Percentiles rank a stretch among this genome's conserved stretches.
Evolutionary conservation across 23 tunicate species (phyloP).

Genomic region (Halocynthia roretzi): DNA sequence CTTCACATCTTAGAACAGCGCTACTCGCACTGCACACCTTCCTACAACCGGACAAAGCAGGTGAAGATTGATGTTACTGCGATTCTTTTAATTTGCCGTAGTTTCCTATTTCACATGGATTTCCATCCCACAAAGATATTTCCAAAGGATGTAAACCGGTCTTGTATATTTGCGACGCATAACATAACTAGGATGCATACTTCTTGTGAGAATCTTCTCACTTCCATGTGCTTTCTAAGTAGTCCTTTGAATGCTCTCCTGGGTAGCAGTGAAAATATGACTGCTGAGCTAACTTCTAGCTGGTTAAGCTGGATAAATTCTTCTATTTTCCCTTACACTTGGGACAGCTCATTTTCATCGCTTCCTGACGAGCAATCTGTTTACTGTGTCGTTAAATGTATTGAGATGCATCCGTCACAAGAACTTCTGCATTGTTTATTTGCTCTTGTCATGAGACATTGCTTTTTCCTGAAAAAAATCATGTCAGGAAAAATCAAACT

Average conservation of each 20-base stretch:
- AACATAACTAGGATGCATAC: not conserved
- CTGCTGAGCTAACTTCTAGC: not conserved
- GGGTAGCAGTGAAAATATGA: not conserved
- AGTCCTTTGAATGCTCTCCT: not conserved
- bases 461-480: not conserved
- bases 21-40: constrained; percentile 44
- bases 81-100: constrained; percentile 15
- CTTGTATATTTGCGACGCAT: not conserved
- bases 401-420: constrained; percentile 1
- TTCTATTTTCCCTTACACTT: not conserved
- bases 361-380: not conserved
- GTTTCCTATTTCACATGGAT: not conserved
- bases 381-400: not conserved
- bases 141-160: too few relatives aligned
- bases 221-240: not conserved
- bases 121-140: not conserved
- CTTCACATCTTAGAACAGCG: constrained; percentile 33
- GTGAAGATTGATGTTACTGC: constrained; percentile 27
- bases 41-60: constrained; percentile 47
- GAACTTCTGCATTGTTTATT: not conserved
- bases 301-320: not conserved
- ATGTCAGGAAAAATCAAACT: not conserved
- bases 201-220: not conserved
- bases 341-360: not conserved
- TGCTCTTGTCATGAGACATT: not conserved